Base-by-base conservation (phyloP, 2,797 vertebrate genomes). In the Triplophysa bombifrons region DNA sequence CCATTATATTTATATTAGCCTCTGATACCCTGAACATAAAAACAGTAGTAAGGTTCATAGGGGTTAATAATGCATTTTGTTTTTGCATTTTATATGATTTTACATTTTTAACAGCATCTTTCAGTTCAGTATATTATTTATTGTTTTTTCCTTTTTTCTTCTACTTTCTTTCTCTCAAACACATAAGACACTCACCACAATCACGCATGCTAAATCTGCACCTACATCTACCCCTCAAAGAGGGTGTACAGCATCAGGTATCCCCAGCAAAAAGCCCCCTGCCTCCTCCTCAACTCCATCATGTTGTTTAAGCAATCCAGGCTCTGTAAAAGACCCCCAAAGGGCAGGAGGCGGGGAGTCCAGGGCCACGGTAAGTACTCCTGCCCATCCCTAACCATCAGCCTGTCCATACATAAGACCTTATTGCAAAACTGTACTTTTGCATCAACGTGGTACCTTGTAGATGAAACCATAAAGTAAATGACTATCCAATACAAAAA, bases 171-270 rank as follows among this genome's bases (percentile, higher is more conserved):
- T 48, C 61, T 83, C 61, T 76, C 22, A 79, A 69, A 79, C 53
- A 80, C 60, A 50, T 41, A 83, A 87, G 84, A 82, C 51, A 89
- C 91, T 90, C 84, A 85, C 88, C 88, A 89, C 90, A 90, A 88
- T 91, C 88, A 91, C 86, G 88, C 90, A 90, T 88, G 90, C 89
- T 88, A 94, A 90, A 81, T 65, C 68, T 90, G 94, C 90, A 91
- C 86, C 90, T 84, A 91, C 87, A 88, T 84, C 85, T 82, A 89
- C 86, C 90, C 90, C 91, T 80, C 88, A 90, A 76, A 80, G 85
- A 85, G 91, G 89, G 80, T 85, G 88, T 83, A 90, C 90, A 86
- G 88, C 91, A 91, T 93, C 90, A 87, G 86, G 91, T n/a, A 81
- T 89, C 86, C 93, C 92, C 88, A 85, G 81, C 90, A 94, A 92